Conservation (phyloP, 2,888 invertebrate genomes). For the Notodonta ziczac region DNA sequence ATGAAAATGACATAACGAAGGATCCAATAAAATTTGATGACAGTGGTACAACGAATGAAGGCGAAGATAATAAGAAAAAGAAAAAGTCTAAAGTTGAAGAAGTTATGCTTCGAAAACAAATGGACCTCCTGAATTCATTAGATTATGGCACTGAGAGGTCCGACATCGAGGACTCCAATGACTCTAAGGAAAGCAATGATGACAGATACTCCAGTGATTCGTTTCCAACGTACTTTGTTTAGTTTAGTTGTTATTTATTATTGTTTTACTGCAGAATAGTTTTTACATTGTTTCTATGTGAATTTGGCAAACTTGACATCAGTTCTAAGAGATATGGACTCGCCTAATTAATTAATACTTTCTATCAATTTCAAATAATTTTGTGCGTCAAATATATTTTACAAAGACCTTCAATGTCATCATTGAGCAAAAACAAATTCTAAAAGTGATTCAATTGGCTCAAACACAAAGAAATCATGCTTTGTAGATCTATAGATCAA, state of each 20-base stretch:
- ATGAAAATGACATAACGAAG: not conserved
- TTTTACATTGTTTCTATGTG: not conserved
- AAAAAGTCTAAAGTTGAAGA: conserved; percentile 41
- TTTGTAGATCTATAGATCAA: not conserved
- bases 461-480: too few relatives aligned
- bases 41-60: conserved; percentile 49
- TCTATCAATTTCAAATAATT: too few relatives aligned
- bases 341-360: too few relatives aligned
- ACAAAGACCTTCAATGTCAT: too few relatives aligned
- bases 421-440: too few relatives aligned
- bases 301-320: not conserved
- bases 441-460: too few relatives aligned
- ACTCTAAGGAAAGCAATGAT: conserved; percentile 48
- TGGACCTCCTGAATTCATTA: conserved; percentile 60
- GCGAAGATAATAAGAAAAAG: conserved; percentile 28
- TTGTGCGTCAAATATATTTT: too few relatives aligned
- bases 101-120: conserved; percentile 54
- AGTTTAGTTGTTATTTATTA: conserved; percentile 12
- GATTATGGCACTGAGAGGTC: conserved; percentile 62
- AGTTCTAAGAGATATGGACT: too few relatives aligned
- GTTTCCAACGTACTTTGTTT: conserved; percentile 49
- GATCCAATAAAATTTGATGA: conserved; percentile 25
- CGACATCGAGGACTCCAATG: conserved; percentile 44
- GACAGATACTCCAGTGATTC: conserved; percentile 44
- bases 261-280: conserved; percentile 21